Conservation (phyloP, 1,140 invertebrate species). For the Hesperophylax magnus region DNA sequence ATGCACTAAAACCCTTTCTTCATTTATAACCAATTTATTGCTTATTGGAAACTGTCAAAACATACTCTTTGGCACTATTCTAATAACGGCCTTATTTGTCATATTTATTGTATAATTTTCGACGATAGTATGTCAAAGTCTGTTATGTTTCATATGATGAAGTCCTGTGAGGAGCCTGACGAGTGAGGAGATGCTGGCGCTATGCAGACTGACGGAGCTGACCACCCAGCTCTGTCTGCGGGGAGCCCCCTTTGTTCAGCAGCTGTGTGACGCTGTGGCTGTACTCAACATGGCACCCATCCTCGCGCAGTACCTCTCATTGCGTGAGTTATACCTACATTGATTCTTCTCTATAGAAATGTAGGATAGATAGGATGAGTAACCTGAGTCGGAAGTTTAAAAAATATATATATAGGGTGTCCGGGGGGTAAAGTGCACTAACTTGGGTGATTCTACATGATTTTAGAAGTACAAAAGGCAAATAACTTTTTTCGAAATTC, state of each 20-base stretch:
- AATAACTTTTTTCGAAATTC: too few species aligned
- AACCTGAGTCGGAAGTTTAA: too few species aligned
- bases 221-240: constrained; percentile 80
- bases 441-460: too few species aligned
- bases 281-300: constrained; percentile 74
- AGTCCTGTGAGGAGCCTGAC: constrained; percentile 68
- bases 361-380: too few species aligned
- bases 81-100: too few species aligned
- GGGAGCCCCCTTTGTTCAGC: constrained; percentile 79
- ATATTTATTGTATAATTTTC: too few species aligned
- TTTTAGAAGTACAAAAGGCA: too few species aligned
- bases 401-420: too few species aligned
- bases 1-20: neutral
- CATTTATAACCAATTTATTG: neutral
- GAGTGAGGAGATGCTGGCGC: constrained; percentile 75
- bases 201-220: constrained; percentile 78
- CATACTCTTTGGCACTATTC: too few species aligned
- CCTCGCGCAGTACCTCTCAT: constrained; percentile 70
- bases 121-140: neutral
- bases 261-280: constrained; percentile 84
- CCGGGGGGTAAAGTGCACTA: too few species aligned
- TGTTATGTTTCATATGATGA: constrained; percentile 47
- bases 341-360: too few species aligned
- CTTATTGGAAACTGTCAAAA: neutral
- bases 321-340: constrained; percentile 64